Conservation (phyloP, 92 coral and sea anemone species). For the Epizoanthus ramosus region DNA sequence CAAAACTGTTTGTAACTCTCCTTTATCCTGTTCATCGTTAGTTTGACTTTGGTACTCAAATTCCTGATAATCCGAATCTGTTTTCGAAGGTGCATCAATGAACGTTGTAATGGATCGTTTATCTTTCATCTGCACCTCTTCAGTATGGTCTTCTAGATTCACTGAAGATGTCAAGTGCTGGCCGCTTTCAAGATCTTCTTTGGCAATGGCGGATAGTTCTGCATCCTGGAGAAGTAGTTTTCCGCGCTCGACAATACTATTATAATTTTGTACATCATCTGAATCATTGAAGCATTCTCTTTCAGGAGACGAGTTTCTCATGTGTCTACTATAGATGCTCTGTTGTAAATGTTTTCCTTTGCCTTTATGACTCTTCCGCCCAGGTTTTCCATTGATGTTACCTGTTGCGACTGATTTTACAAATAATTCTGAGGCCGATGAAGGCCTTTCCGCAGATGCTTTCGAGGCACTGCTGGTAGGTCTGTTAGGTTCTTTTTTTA, state of each 20-base stretch:
- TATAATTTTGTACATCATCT: neutral
- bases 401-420: neutral
- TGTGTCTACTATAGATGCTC: constrained; percentile 40
- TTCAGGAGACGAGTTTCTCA: neutral
- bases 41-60: neutral
- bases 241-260: neutral
- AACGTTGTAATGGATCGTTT: neutral
- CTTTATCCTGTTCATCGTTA: constrained; percentile 5
- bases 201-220: neutral
- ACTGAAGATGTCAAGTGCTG: neutral
- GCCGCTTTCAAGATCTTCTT: neutral
- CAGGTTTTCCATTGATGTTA: neutral
- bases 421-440: neutral
- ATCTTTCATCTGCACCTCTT: neutral
- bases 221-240: neutral
- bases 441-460: neutral
- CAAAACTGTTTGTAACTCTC: neutral
- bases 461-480: neutral
- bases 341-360: neutral
- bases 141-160: neutral
- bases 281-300: neutral
- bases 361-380: neutral
- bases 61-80: neutral
- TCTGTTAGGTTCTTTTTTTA: neutral
- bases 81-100: neutral